phyloP scores from a whole-genome alignment of 2,113 vertebrate species.

The Phalacrocorax pelagicus region DNA sequence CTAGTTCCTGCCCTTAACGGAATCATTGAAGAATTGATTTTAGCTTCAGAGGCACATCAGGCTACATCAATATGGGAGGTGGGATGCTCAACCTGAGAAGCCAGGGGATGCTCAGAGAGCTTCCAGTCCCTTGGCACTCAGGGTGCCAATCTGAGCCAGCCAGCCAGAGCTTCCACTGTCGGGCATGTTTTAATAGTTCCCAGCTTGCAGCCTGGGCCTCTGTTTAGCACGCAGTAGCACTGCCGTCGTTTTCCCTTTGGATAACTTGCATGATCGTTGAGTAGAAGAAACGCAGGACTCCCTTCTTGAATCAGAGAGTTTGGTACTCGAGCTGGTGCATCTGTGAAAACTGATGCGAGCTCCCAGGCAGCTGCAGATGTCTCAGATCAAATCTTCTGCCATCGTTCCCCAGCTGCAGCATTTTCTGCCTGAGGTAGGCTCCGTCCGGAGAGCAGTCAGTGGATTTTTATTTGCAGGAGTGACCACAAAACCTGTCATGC shows the following conservation, averaged over 20 bases:
- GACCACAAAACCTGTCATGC: background rate
- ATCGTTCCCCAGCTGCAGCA: background rate
- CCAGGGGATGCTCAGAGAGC: background rate
- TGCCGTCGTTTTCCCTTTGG: background rate
- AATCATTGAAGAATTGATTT: background rate
- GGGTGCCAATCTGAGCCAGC: background rate
- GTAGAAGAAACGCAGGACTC: background rate
- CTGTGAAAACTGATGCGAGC: background rate
- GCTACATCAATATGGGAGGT: accelerated
- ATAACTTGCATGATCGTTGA: background rate
- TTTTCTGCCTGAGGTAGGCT: background rate
- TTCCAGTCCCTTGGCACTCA: background rate
- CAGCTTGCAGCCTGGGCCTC: background rate
- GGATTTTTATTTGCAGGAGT: background rate
- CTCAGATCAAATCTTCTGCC: no score
- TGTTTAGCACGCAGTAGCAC: background rate
- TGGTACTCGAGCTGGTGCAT: background rate
- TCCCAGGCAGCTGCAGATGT: background rate
- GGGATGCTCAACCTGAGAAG: background rate
- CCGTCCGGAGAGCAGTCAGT: background rate
- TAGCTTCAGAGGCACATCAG: background rate
- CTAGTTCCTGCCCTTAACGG: background rate
- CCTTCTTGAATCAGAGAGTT: background rate
- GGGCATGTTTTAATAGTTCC: background rate
- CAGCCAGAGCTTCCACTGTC: accelerated